Percentiles rank a stretch among this genome's conserved stretches.
phyloP scores from a whole-genome alignment of 2,797 vertebrate species.

The Mormyrus hasselquistii region DNA sequence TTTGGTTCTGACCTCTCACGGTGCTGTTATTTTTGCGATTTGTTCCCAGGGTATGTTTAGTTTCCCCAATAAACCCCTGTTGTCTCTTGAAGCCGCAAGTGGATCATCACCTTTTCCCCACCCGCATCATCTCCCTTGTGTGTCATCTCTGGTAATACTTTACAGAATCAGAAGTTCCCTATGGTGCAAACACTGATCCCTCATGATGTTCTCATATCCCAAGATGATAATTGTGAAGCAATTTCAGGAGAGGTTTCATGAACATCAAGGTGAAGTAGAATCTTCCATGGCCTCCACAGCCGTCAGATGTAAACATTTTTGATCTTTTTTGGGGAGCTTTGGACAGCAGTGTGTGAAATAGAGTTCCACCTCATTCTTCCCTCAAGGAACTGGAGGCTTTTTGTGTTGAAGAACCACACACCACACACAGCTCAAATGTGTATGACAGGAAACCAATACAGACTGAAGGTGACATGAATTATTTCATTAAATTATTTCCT shows the following conservation, averaged over 20 bases:
- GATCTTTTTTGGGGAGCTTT: not conserved
- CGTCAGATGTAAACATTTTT: not conserved
- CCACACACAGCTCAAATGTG: not conserved
- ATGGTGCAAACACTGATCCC: not conserved
- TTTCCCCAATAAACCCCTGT: not conserved
- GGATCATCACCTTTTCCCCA: not conserved
- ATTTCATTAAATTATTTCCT: not conserved
- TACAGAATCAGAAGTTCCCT: not conserved
- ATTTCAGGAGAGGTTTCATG: not conserved
- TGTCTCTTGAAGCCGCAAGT: not conserved
- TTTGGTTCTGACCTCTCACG: not conserved
- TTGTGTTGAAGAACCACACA: not conserved
- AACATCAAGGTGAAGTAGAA: not conserved
- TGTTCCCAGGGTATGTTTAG: not conserved
- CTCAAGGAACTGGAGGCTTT: not conserved
- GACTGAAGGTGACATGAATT: not conserved
- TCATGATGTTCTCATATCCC: not conserved
- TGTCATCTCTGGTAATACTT: not conserved
- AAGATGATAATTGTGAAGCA: not conserved
- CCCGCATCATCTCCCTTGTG: no score
- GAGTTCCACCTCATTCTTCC: not conserved
- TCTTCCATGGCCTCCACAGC: not conserved
- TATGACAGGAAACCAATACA: not conserved
- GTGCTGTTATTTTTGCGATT: not conserved
- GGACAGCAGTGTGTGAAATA: not conserved